Base-by-base conservation (phyloP, 37 sponge, comb jelly and placozoan species). In the Axinella damicornis region DNA sequence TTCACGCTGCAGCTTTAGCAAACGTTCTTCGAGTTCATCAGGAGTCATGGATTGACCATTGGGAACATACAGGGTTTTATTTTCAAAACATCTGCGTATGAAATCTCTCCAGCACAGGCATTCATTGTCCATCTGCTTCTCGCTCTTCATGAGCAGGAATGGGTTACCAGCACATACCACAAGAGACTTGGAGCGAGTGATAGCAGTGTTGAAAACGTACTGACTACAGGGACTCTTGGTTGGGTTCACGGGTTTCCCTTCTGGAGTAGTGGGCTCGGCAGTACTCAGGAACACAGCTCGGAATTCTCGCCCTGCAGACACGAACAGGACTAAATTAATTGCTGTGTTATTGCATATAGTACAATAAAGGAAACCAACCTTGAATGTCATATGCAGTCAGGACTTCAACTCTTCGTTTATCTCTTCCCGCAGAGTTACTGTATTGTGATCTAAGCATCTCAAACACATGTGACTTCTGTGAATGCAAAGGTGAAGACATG, bases 121-220 rank as follows among this genome's bases (percentile, higher is more conserved):
- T 63, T 62, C 24, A 25, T 61, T 14, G 33, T 28, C 40, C 55
- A 66, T 68, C 0, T 22, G 34, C 21, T 46, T 21, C 35, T 86
- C 78, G n/a, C 65, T 86, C 1, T 55, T 59, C 61, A 86, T 35
- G 28, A 86, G 60, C 0, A 52, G 78, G 32, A 86, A 78, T 16
- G 86, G 86, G 32, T 86, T 86, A 5, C 86, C 86, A 55, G 53
- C 64, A 69, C 69, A 62, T 0, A 86, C 86, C 9, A 86, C 86
- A 32, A 86, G 69, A 27, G 77, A 86, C 25, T 69, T 35, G n/a
- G 86, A 78, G 5, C 86, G 36, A 6, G 86, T 86, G 5, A 86
- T 13, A 1, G 63, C 79, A 36, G 86, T 78, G 36, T 86, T 86
- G 32, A 86, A 86, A 19, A 86, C 86, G 69, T 86, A 86, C 25